Percentiles rank a stretch among this genome's conserved stretches.
Conservation (phyloP, 2,888 invertebrate species). For the Rugalucina vietnamica region DNA sequence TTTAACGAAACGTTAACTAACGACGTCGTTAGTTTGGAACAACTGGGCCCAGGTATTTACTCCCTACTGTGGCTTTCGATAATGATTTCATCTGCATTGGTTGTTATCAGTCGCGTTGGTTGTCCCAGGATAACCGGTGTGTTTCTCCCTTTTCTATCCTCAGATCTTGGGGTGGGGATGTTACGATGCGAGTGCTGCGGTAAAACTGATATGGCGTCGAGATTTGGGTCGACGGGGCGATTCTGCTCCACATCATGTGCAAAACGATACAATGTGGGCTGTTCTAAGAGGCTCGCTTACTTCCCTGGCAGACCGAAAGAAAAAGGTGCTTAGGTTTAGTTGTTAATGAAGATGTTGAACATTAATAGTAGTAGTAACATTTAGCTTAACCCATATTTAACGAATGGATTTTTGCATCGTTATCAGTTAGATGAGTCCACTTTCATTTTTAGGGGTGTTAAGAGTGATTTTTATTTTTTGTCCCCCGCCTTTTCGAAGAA, state of each 20-base stretch:
- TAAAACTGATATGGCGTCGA: constrained; percentile 86
- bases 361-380: background rate
- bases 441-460: too few relatives aligned
- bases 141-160: background rate
- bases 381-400: background rate
- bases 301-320: constrained; percentile 58
- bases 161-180: constrained; percentile 27
- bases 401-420: background rate
- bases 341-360: background rate
- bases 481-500: too few relatives aligned
- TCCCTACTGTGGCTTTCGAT: too few relatives aligned
- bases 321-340: constrained; percentile 50
- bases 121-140: too few relatives aligned
- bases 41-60: too few relatives aligned
- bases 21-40: background rate
- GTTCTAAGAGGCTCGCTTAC: constrained; percentile 72
- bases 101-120: too few relatives aligned
- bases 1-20: background rate
- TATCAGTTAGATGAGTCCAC: too few relatives aligned
- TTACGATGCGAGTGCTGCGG: constrained; percentile 90
- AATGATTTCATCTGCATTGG: too few relatives aligned
- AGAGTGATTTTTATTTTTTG: too few relatives aligned
- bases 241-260: constrained; percentile 91
- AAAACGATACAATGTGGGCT: constrained; percentile 86
- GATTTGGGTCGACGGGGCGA: constrained; percentile 88